Conservation (phyloP, 2,113 vertebrate species). For the Lepus timidus region DNA sequence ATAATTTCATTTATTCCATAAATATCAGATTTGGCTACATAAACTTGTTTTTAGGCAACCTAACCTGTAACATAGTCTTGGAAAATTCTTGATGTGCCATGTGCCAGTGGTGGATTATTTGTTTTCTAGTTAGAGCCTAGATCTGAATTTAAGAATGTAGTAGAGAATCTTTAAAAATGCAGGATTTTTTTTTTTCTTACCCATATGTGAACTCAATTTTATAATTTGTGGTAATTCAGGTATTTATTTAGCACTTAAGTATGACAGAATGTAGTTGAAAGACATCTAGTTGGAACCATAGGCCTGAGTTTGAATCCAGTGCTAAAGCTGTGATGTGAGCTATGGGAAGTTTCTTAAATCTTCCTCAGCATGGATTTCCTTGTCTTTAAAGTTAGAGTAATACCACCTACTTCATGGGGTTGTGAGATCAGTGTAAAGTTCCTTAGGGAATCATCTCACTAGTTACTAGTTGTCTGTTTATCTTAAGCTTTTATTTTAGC, state of each 20-base stretch:
- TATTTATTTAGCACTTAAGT: slow-evolving; percentile 24
- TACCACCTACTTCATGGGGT: neutral
- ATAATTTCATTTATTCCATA: slow-evolving; percentile 33
- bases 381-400: slow-evolving; percentile 57
- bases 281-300: neutral
- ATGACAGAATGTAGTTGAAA: slow-evolving; percentile 31
- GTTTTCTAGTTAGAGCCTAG: slow-evolving; percentile 33
- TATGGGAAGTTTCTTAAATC: slow-evolving; percentile 3
- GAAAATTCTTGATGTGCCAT: neutral
- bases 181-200: neutral
- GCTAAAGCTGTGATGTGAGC: neutral
- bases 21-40: neutral
- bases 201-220: slow-evolving; percentile 13
- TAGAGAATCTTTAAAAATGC: neutral
- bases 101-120: neutral
- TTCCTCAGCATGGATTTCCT: slow-evolving; percentile 53
- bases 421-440: slow-evolving; percentile 35
- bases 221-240: slow-evolving; percentile 14
- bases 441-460: neutral
- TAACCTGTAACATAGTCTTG: neutral
- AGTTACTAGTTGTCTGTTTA: neutral
- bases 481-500: slow-evolving; percentile 56
- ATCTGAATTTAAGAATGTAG: slow-evolving; percentile 52
- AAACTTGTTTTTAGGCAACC: neutral
- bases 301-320: neutral